phyloP scores from a whole-genome alignment of 1,140 invertebrate genomes.

The Leguminivora glycinivorella region DNA sequence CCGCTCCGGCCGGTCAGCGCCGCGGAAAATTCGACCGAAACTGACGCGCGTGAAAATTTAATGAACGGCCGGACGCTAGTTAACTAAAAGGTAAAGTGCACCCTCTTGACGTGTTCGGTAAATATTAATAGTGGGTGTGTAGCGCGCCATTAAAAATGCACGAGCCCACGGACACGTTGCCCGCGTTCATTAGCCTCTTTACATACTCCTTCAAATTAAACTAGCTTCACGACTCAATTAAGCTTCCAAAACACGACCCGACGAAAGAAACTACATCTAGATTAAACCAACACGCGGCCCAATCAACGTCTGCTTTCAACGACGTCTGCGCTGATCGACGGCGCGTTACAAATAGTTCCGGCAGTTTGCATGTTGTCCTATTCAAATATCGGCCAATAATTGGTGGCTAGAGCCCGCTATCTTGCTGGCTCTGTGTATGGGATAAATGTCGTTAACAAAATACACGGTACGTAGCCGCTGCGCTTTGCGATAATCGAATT shows the following conservation, averaged over 20 bases:
- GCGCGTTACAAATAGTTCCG: conserved; percentile 23
- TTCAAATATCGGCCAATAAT: conserved; percentile 26
- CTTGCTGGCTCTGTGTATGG: conserved; percentile 17
- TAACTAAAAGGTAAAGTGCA: conserved; percentile 79
- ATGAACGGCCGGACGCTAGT: conserved; percentile 79
- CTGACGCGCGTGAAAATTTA: conserved; percentile 79
- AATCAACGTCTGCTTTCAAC: conserved; percentile 21
- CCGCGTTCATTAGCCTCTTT: conserved; percentile 69
- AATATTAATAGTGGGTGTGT: conserved; percentile 78
- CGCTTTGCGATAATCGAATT: conserved; percentile 62
- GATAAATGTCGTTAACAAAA: conserved; percentile 26
- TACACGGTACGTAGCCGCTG: conserved; percentile 34
- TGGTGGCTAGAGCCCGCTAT: conserved; percentile 4
- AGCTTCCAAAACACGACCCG: background rate
- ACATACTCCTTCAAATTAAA: conserved; percentile 56
- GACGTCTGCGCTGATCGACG: conserved; percentile 20
- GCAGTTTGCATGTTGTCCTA: conserved; percentile 18
- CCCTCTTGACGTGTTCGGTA: conserved; percentile 78
- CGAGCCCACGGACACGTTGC: conserved; percentile 69
- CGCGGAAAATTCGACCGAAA: conserved; percentile 78
- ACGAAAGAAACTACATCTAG: conserved; percentile 6
- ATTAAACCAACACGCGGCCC: background rate
- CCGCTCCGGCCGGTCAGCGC: conserved; percentile 66
- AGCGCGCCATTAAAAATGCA: conserved; percentile 77
- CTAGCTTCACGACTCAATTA: conserved; percentile 31